Conservation (phyloP, 2,888 invertebrate species). For the Dicranocentrus wangi region DNA sequence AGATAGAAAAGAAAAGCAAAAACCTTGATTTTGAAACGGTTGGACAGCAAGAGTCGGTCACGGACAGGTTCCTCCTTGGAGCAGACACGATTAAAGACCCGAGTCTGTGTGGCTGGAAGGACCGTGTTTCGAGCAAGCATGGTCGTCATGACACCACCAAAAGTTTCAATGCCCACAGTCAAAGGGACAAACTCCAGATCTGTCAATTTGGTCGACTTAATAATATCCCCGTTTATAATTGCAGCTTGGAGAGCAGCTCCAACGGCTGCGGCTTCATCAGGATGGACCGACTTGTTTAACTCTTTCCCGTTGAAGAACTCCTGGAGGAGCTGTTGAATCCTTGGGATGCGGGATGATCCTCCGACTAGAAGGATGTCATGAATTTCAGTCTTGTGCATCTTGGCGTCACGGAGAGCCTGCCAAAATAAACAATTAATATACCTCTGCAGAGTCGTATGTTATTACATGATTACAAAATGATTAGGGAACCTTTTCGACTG, state of each 20-base stretch:
- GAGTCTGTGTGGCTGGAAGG: constrained; percentile 84
- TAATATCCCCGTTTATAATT: constrained; percentile 87
- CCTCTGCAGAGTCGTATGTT: no score
- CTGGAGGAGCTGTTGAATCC: constrained; percentile 96
- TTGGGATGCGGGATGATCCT: constrained; percentile 97
- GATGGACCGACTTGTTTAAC: constrained; percentile 96
- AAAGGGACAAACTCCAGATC: constrained; percentile 80
- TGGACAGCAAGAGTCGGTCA: no score
- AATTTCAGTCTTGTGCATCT: constrained; percentile 93
- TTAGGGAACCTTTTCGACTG: constrained; percentile 87
- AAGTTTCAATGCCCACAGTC: constrained; percentile 78
- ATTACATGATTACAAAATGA: no score
- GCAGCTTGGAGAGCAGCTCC: constrained; percentile 98
- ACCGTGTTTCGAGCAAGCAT: constrained; percentile 88
- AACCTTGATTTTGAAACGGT: no score
- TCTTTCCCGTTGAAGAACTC: constrained; percentile 95
- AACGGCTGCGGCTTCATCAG: constrained; percentile 97
- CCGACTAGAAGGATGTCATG: constrained; percentile 95
- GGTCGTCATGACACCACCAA: constrained; percentile 84
- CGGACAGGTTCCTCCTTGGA: constrained; percentile 93
- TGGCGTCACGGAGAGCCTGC: constrained; percentile 90
- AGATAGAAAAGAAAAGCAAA: no score
- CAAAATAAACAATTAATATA: no score
- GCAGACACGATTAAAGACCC: constrained; percentile 92
- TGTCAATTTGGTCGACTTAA: no score